These are phyloP conservation scores for Schizothorax lantsangensis DNA, from an alignment of 2,797 vertebrate genomes.

Conservation along the genomic window DNA sequence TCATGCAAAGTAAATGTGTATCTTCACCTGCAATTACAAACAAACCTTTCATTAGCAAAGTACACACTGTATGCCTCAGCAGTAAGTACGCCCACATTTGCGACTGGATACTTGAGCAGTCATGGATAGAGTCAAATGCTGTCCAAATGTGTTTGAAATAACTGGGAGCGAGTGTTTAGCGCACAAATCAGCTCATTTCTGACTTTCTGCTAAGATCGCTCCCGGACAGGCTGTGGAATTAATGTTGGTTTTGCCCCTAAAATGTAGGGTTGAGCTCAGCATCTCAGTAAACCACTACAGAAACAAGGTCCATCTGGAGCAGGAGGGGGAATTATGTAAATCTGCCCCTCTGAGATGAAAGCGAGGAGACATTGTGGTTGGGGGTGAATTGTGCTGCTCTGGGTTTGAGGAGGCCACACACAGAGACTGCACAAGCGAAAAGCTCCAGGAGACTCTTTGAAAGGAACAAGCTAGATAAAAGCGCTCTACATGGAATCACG, in stretches of 20 bases:
- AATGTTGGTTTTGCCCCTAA: slow-evolving; percentile 9
- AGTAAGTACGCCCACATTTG: slow-evolving; percentile 39
- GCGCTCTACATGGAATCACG: slow-evolving; percentile 30
- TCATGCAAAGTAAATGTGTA: background rate
- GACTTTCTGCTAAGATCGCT: slow-evolving; percentile 16
- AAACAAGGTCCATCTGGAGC: slow-evolving; percentile 41
- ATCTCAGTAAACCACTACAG: slow-evolving; percentile 22
- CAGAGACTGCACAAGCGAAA: slow-evolving; percentile 10
- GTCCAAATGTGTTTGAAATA: slow-evolving; percentile 48
- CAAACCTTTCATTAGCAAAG: slow-evolving; percentile 37
- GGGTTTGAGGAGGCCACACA: slow-evolving; percentile 25
- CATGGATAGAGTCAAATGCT: slow-evolving; percentile 42
- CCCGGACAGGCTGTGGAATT: slow-evolving; percentile 4
- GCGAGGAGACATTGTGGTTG: slow-evolving; percentile 6
- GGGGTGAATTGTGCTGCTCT: slow-evolving; percentile 19
- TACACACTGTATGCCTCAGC: slow-evolving; percentile 4
- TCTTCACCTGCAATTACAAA: slow-evolving; percentile 40
- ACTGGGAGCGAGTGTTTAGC: slow-evolving; percentile 32
- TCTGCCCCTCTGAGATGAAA: slow-evolving; percentile 44
- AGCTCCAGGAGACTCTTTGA: slow-evolving; percentile 42
- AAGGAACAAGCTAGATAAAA: slow-evolving; percentile 46
- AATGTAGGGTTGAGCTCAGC: slow-evolving; percentile 36
- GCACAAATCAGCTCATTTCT: background rate
- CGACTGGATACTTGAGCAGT: slow-evolving; percentile 16
- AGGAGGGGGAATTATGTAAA: slow-evolving; percentile 43